Conservation (phyloP, 2,797 vertebrate genomes). For the Danio tinwini region DNA sequence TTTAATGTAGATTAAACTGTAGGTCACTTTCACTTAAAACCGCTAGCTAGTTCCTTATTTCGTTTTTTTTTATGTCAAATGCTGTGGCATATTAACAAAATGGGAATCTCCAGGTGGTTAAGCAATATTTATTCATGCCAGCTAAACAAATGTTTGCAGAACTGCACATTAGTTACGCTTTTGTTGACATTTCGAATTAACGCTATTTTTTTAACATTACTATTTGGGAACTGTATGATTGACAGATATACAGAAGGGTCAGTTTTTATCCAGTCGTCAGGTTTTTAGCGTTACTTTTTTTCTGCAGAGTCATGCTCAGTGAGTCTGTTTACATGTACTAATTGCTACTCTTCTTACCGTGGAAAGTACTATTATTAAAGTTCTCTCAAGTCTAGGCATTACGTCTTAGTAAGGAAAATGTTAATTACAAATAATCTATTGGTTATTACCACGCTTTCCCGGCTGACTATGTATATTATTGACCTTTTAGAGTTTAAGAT, state of each 20-base stretch:
- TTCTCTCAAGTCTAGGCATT: no score
- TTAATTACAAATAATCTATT: no score
- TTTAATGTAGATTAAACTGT: not conserved
- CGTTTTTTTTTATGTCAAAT: not conserved
- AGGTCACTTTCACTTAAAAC: not conserved
- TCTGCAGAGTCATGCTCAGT: conserved; percentile 35
- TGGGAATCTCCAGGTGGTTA: not conserved
- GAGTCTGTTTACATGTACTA: not conserved
- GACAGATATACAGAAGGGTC: not conserved
- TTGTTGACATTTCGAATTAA: not conserved
- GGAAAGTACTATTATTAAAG: no score
- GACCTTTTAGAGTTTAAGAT: no score
- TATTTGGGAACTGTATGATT: not conserved
- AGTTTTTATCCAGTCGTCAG: not conserved
- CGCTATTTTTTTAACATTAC: not conserved
- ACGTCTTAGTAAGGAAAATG: no score
- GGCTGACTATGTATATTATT: no score
- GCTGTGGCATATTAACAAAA: not conserved
- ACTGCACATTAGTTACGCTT: not conserved
- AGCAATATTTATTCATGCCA: not conserved
- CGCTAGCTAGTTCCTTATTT: not conserved
- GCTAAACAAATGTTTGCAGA: conserved; percentile 20
- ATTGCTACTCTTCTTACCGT: not conserved
- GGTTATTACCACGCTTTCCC: no score
- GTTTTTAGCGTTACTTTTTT: not conserved